Evolutionary conservation across 2,888 invertebrate species (phyloP).

Genomic region (Hypena proboscidalis): DNA sequence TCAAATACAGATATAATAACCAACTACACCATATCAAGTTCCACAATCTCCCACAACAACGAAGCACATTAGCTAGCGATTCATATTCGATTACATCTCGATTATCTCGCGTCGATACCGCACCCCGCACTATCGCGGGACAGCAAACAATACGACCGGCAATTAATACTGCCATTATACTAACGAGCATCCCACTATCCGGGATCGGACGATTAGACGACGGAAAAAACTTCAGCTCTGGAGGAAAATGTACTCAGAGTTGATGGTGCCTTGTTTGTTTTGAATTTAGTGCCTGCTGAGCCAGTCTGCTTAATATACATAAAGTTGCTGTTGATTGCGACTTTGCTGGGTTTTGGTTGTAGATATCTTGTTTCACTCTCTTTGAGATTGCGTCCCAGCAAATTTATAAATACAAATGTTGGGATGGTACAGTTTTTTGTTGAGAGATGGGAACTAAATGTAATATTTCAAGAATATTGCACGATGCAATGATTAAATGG

Average conservation of each 20-base stretch:
- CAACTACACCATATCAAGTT: background rate
- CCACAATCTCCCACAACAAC: background rate
- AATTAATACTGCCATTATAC: constrained; percentile 76
- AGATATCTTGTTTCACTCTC: too few relatives aligned
- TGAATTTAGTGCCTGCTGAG: constrained; percentile 19
- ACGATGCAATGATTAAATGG: too few relatives aligned
- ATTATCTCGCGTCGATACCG: constrained; percentile 20
- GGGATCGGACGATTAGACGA: constrained; percentile 56
- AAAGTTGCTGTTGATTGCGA: too few relatives aligned
- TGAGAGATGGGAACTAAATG: too few relatives aligned
- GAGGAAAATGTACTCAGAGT: constrained; percentile 13
- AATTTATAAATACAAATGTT: too few relatives aligned
- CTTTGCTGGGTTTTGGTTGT: too few relatives aligned
- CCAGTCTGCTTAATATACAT: too few relatives aligned
- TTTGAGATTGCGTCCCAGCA: too few relatives aligned
- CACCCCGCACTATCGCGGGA: constrained; percentile 41
- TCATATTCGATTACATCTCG: constrained; percentile 18
- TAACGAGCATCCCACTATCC: constrained; percentile 59
- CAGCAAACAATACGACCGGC: constrained; percentile 62
- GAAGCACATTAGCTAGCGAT: constrained; percentile 4
- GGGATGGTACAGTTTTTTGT: too few relatives aligned
- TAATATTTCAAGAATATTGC: too few relatives aligned
- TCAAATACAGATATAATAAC: too few relatives aligned
- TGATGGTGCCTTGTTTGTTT: constrained; percentile 24
- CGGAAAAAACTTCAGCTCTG: constrained; percentile 54